Conservation (phyloP, 2,888 invertebrate genomes). For the Ypsolopha sequella region DNA sequence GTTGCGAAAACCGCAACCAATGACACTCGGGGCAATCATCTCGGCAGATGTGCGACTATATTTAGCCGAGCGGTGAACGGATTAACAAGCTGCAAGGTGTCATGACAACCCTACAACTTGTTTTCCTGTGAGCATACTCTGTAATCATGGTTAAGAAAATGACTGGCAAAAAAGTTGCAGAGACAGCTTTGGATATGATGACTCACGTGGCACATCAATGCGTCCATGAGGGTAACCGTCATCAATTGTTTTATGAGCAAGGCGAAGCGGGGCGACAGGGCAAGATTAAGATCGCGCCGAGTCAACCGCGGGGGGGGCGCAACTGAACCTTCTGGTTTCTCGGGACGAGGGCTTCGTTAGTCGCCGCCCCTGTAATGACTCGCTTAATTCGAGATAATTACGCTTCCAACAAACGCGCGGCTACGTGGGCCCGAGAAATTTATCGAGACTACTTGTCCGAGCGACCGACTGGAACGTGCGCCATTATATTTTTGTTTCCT, state of each 20-base stretch:
- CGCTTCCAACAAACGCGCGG: slow-evolving; percentile 34
- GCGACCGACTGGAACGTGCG: slow-evolving; percentile 20
- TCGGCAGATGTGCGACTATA: slow-evolving; percentile 44
- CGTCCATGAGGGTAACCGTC: neutral
- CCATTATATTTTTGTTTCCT: slow-evolving; percentile 22
- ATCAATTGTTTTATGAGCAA: neutral
- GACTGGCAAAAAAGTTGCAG: slow-evolving; percentile 1
- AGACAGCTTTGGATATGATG: neutral
- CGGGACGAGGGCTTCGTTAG: slow-evolving; percentile 49
- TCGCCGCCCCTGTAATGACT: slow-evolving; percentile 48
- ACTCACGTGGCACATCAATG: neutral
- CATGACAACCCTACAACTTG: slow-evolving; percentile 7
- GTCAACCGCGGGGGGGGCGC: slow-evolving; percentile 26
- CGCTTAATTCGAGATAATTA: slow-evolving; percentile 64
- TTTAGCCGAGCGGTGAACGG: slow-evolving; percentile 43
- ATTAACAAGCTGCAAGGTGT: slow-evolving; percentile 45
- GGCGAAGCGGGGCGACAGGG: neutral
- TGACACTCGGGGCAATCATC: slow-evolving; percentile 43
- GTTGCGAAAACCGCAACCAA: slow-evolving; percentile 41
- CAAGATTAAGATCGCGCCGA: slow-evolving; percentile 3
- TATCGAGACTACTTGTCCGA: slow-evolving; percentile 32
- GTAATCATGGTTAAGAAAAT: neutral
- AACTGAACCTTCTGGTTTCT: slow-evolving; percentile 58
- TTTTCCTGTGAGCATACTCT: neutral
- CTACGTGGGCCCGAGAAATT: slow-evolving; percentile 43